Evolutionary conservation across 2,797 vertebrate genomes (phyloP), one percentile per base, ranked within the genome.

Genomic region (Ceryle rudis): DNA sequence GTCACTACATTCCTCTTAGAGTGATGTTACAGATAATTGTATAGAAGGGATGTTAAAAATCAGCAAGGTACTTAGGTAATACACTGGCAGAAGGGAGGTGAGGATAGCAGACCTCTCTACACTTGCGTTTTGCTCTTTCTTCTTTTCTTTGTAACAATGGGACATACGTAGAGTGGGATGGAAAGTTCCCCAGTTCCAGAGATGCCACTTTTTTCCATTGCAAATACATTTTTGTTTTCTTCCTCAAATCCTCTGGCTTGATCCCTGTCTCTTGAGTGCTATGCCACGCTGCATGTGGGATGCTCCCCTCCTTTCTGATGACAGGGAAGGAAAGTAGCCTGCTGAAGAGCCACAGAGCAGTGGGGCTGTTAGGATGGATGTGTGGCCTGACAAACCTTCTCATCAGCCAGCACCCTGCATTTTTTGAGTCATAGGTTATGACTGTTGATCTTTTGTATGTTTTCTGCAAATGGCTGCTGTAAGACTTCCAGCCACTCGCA

Each of bases 261-360:
- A 60, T 71, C 10, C 22, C 2, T 11, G 10, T 74, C 5, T 62
- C 39, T 47, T n/a, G 47, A 5, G 21, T 33, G 25, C 33, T 0
- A 0, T 26, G 42, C 39, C 1, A 4, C 2, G 2, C 16, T 46
- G 15, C 8, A 4, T 8, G 29, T n/a, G 22, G 28, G 37, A 18
- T 21, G 29, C 7, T 3, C 0, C 0, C 9, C 46, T 28, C 46
- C 22, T 21, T 54, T 2, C 7, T 14, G 5, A 4, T 28, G 60
- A 4, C 0, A 0, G 28, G 35, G 29, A 29, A 2, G 5, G 29
- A 52, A 12, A 0, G 0, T 1, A 2, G 18, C 29, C 58, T 87
- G 37, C 46, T 21, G 60, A 60, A n/a, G 16, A 85, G 19, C 44
- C 4, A 0, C 16, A 10, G 25, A 31, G 33, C 7, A 51, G 26